phyloP scores from a whole-genome alignment of 2,113 vertebrate genomes.

The Tonatia bakeri region DNA sequence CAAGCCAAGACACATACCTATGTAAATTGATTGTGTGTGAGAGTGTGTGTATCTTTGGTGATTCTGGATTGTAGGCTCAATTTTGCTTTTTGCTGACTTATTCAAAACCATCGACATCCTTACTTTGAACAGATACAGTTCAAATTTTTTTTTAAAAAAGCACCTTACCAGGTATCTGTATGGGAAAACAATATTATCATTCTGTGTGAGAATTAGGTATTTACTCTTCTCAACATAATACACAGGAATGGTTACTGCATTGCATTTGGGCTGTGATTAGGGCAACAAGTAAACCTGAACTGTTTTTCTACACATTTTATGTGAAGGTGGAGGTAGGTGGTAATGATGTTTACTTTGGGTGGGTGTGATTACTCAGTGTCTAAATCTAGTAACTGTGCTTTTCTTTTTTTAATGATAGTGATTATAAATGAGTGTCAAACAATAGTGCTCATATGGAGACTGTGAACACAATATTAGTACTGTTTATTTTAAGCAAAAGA shows the following conservation, averaged over 20 bases:
- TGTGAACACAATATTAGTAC: neutral
- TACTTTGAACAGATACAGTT: slow-evolving; percentile 12
- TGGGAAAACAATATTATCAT: neutral
- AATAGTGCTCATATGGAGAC: neutral
- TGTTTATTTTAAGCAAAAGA: neutral
- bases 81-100: slow-evolving; percentile 32
- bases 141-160: neutral
- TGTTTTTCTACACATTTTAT: neutral
- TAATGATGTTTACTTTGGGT: slow-evolving; percentile 29
- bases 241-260: neutral
- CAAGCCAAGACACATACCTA: neutral
- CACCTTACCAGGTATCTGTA: neutral
- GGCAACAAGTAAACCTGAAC: neutral
- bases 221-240: neutral
- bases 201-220: neutral
- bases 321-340: neutral
- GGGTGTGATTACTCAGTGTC: slow-evolving; percentile 13
- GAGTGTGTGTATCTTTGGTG: neutral
- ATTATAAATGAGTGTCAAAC: slow-evolving; percentile 17
- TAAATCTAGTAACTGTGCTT: slow-evolving; percentile 20
- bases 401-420: slow-evolving; percentile 2
- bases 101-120: neutral
- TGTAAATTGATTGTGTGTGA: neutral
- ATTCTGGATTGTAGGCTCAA: neutral
- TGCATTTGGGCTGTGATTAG: neutral